These are phyloP conservation scores for Sisor rabdophorus DNA, from an alignment of 2,113 vertebrate species.

Conservation along the genomic window DNA sequence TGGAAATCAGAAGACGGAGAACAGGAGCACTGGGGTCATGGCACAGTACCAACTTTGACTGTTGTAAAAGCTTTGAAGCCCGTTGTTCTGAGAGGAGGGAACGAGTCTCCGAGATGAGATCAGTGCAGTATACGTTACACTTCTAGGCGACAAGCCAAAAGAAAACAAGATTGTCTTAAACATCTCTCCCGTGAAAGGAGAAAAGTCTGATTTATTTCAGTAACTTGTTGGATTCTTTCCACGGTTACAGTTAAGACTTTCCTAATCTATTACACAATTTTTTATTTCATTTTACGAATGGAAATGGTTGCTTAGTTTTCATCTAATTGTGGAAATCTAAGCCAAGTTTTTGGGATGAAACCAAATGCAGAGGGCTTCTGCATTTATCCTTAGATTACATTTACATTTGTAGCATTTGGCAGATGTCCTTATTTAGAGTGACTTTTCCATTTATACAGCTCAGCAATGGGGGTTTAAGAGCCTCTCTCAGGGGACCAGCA, in stretches of 20 bases:
- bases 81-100: conserved; percentile 41
- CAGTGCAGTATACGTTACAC: conserved; percentile 34
- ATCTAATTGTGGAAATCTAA: conserved; percentile 16
- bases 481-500: too few relatives aligned
- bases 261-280: conserved; percentile 13
- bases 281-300: neutral
- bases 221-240: conserved; percentile 53
- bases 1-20: neutral
- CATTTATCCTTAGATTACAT: neutral
- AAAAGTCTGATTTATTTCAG: conserved; percentile 45
- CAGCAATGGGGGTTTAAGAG: too few relatives aligned
- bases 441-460: too few relatives aligned
- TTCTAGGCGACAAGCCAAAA: conserved; percentile 50
- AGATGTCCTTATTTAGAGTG: too few relatives aligned
- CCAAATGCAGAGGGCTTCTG: conserved; percentile 1
- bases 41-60: conserved; percentile 35
- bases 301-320: neutral
- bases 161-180: conserved; percentile 52
- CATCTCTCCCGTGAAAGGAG: conserved; percentile 52
- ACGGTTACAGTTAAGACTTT: conserved; percentile 48
- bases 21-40: conserved; percentile 39
- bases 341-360: neutral
- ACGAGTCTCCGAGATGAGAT: conserved; percentile 53
- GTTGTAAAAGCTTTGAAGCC: conserved; percentile 23
- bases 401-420: too few relatives aligned